Evolutionary conservation across 92 coral and sea anemone species (phyloP).

Genomic region (Epizoanthus ramosus): DNA sequence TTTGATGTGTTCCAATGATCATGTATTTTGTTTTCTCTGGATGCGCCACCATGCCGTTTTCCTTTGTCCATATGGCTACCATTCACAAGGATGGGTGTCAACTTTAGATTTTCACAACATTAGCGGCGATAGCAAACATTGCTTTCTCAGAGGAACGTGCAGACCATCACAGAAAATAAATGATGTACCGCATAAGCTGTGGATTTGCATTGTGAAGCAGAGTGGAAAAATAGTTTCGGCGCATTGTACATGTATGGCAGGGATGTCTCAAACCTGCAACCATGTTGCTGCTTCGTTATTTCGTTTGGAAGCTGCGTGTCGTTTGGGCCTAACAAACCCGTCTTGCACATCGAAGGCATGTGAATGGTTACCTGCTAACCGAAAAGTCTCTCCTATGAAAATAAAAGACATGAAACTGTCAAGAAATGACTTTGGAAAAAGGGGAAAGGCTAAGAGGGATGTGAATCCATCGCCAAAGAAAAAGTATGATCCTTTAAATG

Average conservation of each 20-base stretch:
- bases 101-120: slow-evolving; percentile 40
- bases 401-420: slow-evolving; percentile 44
- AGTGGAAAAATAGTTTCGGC: slow-evolving; percentile 42
- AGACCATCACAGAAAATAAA: slow-evolving; percentile 57
- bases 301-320: slow-evolving; percentile 49
- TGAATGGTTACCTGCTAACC: slow-evolving; percentile 53
- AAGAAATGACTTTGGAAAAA: slow-evolving; percentile 55
- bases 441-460: slow-evolving; percentile 47
- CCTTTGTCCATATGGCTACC: background rate
- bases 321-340: slow-evolving; percentile 52
- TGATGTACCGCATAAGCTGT: slow-evolving; percentile 50
- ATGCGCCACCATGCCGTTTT: no score
- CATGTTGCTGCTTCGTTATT: slow-evolving; percentile 52
- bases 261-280: slow-evolving; percentile 59
- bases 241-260: slow-evolving; percentile 58
- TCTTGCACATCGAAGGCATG: slow-evolving; percentile 54
- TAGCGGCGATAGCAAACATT: slow-evolving; percentile 44
- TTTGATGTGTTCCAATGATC: no score
- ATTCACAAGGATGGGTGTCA: slow-evolving; percentile 53
- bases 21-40: no score
- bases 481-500: slow-evolving; percentile 47
- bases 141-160: slow-evolving; percentile 51
- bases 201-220: slow-evolving; percentile 49
- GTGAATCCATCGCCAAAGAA: slow-evolving; percentile 51
- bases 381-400: slow-evolving; percentile 46